Conservation (phyloP, 2,113 vertebrate genomes). For the Tetrao urogallus region DNA sequence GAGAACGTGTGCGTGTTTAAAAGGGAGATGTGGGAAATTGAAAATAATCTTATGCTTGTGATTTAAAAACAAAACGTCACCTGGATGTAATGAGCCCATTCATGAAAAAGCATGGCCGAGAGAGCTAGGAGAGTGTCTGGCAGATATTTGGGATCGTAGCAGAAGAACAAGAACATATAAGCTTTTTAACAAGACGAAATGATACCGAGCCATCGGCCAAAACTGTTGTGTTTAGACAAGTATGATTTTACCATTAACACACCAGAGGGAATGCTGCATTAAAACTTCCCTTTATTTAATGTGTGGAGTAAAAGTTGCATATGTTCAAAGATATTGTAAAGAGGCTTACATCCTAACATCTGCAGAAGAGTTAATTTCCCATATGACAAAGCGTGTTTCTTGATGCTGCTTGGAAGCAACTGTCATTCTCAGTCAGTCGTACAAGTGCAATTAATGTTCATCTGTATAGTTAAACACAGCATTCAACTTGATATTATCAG, state of each 20-base stretch:
- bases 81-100: conserved; percentile 11
- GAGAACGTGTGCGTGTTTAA: conserved; percentile 10
- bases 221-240: conserved; percentile 25
- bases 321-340: neutral
- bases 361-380: neutral
- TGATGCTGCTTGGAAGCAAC: conserved; percentile 1
- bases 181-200: neutral
- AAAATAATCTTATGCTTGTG: conserved; percentile 47
- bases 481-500: neutral
- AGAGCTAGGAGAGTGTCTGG: neutral
- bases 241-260: conserved; percentile 11
- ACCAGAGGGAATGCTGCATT: neutral
- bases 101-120: neutral
- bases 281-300: neutral
- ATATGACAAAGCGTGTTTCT: neutral
- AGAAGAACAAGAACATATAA: neutral
- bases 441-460: neutral
- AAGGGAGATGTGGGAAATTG: conserved; percentile 38
- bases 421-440: neutral
- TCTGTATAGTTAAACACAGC: neutral
- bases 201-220: neutral
- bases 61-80: conserved; percentile 54
- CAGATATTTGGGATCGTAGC: neutral
- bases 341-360: neutral
- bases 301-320: neutral